These are phyloP conservation scores for Dasypus novemcinctus DNA, from an alignment of 2,113 vertebrate species.

Conservation along the genomic window DNA sequence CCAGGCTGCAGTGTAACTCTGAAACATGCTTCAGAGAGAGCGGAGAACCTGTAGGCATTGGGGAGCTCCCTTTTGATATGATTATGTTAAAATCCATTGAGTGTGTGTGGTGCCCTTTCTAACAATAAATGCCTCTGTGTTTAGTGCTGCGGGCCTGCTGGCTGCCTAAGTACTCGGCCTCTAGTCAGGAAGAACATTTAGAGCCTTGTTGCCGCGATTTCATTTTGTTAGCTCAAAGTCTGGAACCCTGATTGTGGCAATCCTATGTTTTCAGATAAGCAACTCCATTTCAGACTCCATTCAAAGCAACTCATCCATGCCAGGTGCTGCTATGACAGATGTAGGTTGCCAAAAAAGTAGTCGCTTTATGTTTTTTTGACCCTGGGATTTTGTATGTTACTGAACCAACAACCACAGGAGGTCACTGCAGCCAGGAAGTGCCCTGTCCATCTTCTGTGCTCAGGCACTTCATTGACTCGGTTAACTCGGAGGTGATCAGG, in stretches of 20 bases:
- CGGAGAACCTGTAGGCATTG: rapidly evolving
- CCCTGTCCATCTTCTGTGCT: neutral
- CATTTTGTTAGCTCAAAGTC: neutral
- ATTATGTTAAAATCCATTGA: neutral
- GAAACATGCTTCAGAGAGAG: neutral
- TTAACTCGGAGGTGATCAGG: too few relatives aligned
- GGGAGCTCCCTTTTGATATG: neutral
- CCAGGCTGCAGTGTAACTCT: neutral
- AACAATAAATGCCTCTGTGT: constrained; percentile 56
- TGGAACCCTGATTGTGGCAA: neutral
- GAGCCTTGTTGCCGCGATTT: neutral
- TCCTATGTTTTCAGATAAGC: neutral
- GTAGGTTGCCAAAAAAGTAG: neutral
- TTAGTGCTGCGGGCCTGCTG: neutral
- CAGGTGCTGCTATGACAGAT: neutral
- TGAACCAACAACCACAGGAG: neutral
- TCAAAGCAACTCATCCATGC: neutral
- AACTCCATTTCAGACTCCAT: neutral
- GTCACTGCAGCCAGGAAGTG: neutral
- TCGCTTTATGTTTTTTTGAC: too few relatives aligned
- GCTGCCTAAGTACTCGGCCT: neutral
- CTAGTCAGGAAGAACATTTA: neutral
- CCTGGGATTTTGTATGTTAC: neutral
- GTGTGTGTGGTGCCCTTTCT: neutral
- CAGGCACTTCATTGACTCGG: neutral